Evolutionary conservation across 2,888 invertebrate species (phyloP), one percentile per base, ranked within the genome.

Genomic region (Archips xylosteana): DNA sequence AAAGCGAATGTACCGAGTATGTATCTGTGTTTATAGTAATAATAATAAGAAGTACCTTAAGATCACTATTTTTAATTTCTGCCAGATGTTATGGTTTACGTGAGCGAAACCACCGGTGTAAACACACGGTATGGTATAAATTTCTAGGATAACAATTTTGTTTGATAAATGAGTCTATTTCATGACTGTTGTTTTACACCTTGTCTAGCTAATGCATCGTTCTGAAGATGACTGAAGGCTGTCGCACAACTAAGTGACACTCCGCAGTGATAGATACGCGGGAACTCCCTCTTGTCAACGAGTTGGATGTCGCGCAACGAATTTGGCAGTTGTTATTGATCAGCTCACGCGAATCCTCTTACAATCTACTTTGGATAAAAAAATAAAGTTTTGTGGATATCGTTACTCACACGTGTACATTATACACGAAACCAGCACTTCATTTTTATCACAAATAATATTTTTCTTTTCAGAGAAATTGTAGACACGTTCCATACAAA

Each of bases 201-300:
- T 10, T 47, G 45, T 63, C 63, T 45, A 45, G 63, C 45, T 62
- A 62, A 63, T 63, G 63, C 45, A 39, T 42, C 32, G 13, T n/a
- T 15, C 63, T 63, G 54, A 54, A n/a, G 42, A 45, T 57, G 71
- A 66, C 66, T 66, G 71, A 71, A 61, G 71, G 71, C 61, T 61
- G 61, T 71, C 66, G 66, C 66, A 61, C 51, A 61, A 61, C 49
- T 36, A 59, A 71, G 71, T 62, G 71, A 66, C 66, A 61, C 71
- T 54, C 60, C 32, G 61, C 60, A 10, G 61, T 66, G 66, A 71
- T 66, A 66, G 61, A 67, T 71, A 67, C 61, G 49, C 61, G 54
- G 45, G 61, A 62, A 12, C 45, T 62, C 23, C 8, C 32, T 60
- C 36, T 60, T 13, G 59, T 36, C 59, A 36, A 36, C 59, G 10